phyloP scores from a whole-genome alignment of 2,797 vertebrate species.

The Scomberomorus guttatus region DNA sequence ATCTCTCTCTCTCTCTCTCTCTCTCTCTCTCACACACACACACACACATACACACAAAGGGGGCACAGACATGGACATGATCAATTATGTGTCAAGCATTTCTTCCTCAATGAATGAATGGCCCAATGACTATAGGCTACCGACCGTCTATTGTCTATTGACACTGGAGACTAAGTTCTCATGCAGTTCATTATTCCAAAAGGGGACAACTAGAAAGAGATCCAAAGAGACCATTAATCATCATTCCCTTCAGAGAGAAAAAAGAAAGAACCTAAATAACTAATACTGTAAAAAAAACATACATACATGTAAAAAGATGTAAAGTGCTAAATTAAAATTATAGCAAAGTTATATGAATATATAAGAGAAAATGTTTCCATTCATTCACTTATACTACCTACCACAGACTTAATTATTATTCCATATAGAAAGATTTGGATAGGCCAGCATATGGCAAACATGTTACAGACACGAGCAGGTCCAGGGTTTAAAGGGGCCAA shows the following conservation, averaged over 20 bases:
- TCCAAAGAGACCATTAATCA: constrained; percentile 84
- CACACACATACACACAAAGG: constrained; percentile 75
- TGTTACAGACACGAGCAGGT: constrained; percentile 36
- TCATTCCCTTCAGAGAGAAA: constrained; percentile 75
- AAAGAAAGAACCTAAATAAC: constrained; percentile 62
- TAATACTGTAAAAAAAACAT: constrained; percentile 62
- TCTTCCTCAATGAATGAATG: constrained; percentile 81
- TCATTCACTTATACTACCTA: constrained; percentile 19
- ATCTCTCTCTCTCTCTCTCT: constrained; percentile 7
- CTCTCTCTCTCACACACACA: constrained; percentile 42
- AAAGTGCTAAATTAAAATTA: constrained; percentile 19
- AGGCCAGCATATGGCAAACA: constrained; percentile 7
- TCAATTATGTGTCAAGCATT: constrained; percentile 87
- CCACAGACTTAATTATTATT: constrained; percentile 24
- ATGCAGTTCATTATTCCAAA: constrained; percentile 85
- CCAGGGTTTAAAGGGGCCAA: constrained; percentile 45
- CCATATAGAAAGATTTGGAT: not conserved
- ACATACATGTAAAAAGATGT: constrained; percentile 19
- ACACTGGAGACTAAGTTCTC: constrained; percentile 84
- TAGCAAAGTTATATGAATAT: constrained; percentile 13
- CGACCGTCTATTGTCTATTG: constrained; percentile 79
- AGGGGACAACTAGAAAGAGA: constrained; percentile 77
- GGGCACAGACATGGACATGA: constrained; percentile 85
- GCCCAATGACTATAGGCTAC: constrained; percentile 81
- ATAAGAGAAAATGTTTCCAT: constrained; percentile 6